Evolutionary conservation across 2,113 vertebrate genomes (phyloP), one percentile per base, ranked within the genome.

Genomic region (Takifugu bimaculatus): DNA sequence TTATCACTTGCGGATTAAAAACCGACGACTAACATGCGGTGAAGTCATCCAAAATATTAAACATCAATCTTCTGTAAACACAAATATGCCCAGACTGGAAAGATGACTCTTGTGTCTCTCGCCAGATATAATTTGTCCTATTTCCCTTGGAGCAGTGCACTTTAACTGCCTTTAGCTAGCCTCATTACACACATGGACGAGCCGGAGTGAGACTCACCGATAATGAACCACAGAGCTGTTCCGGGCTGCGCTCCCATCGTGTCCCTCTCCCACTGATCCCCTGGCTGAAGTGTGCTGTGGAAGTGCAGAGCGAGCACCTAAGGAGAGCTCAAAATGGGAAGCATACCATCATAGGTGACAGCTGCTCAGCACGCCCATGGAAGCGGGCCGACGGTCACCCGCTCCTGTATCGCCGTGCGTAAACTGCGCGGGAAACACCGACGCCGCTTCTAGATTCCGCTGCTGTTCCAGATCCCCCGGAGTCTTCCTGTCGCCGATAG

Each of bases 121-220:
- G 11, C 35, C 35, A 39, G 35, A 9, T 39, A 2, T 39, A 39
- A 39, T 39, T 39, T 39, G 35, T 39, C 9, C 35, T 32, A 32
- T 32, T 32, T 32, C 7, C 29, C 4, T 4, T 32, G 29, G 29
- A 32, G 29, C 29, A 32, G 29, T 3, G 29, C 35, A 39, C 35
- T 39, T 39, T 39, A 39, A 39, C 35, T 11, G 35, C 35, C 35
- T 39, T 39, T 39, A 5, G 29, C 4, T 28, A 1, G 35, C 4
- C 45, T 50, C 15, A 29, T 45, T 25, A 51, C 47, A 48, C 45
- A 27, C 26, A 10, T 2, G 4, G 1, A 5, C 27, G 27, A 48
- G 29, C 15, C 43, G 58, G 29, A 26, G 1, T 13, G 60, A 35
- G 53, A 87, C 85, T 87, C 77, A 87, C 85, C 83, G 54, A 82